Evolutionary conservation across 2,888 invertebrate genomes (phyloP).

Genomic region (Aethes cnicana): DNA sequence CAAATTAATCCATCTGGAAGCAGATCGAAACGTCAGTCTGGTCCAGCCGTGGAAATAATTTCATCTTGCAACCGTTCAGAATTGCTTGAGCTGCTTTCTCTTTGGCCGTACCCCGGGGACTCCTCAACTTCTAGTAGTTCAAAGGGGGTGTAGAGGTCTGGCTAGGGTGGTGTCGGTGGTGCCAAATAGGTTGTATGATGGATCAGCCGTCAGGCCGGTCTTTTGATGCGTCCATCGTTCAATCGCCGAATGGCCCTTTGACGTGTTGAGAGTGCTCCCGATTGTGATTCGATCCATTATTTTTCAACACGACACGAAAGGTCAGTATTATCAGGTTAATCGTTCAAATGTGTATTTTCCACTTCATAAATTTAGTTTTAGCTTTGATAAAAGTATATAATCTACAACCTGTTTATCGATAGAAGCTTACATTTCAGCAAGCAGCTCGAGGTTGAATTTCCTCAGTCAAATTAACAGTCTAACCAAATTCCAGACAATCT

Average conservation of each 20-base stretch:
- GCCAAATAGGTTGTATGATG: conserved; percentile 66
- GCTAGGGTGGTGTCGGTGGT: conserved; percentile 45
- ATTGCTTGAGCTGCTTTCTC: conserved; percentile 39
- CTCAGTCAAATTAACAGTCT: neutral
- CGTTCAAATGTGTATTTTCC: neutral
- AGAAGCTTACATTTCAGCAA: too few species aligned
- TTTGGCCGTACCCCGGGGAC: conserved; percentile 21
- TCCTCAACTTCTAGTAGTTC: conserved; percentile 16
- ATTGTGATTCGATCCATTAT: conserved; percentile 70
- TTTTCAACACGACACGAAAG: conserved; percentile 43
- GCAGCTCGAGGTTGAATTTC: too few species aligned
- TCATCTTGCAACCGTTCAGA: conserved; percentile 53
- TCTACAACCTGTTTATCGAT: too few species aligned
- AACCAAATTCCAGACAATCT: conserved; percentile 17
- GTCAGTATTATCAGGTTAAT: conserved; percentile 5
- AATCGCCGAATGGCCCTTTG: conserved; percentile 73
- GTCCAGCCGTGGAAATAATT: conserved; percentile 76
- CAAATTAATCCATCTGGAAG: conserved; percentile 81
- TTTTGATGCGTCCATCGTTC: conserved; percentile 76
- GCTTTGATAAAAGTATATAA: too few species aligned
- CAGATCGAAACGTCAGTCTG: conserved; percentile 79
- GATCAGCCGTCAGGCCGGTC: conserved; percentile 68
- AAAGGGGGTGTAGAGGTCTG: conserved; percentile 38
- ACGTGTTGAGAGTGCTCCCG: conserved; percentile 55
- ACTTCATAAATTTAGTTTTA: too few species aligned